These are phyloP conservation scores for Sceloporus tristichus DNA, from an alignment of 2,113 vertebrate species.

Conservation along the genomic window DNA sequence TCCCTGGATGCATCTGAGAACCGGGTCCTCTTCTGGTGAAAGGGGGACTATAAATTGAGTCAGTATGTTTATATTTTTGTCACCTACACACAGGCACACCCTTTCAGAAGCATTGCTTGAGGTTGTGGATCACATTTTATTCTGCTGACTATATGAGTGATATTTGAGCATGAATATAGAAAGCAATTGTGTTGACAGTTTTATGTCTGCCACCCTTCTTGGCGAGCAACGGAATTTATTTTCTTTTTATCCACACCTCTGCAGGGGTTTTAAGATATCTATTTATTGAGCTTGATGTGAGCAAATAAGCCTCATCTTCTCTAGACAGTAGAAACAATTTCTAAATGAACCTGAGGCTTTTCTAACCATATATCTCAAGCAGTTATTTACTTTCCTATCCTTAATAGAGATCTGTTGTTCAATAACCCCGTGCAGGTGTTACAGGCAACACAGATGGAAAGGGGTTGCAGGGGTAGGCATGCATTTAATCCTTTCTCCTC, in stretches of 20 bases:
- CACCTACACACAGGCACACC: background rate
- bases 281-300: conserved; percentile 48
- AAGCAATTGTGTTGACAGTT: conserved; percentile 53
- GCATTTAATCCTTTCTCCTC: background rate
- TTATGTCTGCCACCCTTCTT: conserved; percentile 52
- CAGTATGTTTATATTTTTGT: background rate
- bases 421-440: background rate
- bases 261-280: conserved; percentile 52
- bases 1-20: background rate
- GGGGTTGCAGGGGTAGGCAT: background rate
- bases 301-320: conserved; percentile 58
- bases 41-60: background rate
- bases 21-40: too few relatives aligned
- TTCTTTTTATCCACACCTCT: conserved; percentile 26
- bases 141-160: conserved; percentile 28
- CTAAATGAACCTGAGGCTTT: conserved; percentile 37
- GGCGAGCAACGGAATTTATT: conserved; percentile 50
- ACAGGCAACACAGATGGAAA: background rate
- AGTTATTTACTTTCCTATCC: conserved; percentile 43
- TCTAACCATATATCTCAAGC: conserved; percentile 19
- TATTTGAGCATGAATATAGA: conserved; percentile 55
- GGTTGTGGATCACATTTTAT: conserved; percentile 30
- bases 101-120: background rate
- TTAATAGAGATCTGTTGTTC: conserved; percentile 39
- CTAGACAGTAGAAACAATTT: conserved; percentile 28